These are phyloP conservation scores for Chymomyza costata DNA, from an alignment of 1,140 invertebrate species.

Conservation along the genomic window DNA sequence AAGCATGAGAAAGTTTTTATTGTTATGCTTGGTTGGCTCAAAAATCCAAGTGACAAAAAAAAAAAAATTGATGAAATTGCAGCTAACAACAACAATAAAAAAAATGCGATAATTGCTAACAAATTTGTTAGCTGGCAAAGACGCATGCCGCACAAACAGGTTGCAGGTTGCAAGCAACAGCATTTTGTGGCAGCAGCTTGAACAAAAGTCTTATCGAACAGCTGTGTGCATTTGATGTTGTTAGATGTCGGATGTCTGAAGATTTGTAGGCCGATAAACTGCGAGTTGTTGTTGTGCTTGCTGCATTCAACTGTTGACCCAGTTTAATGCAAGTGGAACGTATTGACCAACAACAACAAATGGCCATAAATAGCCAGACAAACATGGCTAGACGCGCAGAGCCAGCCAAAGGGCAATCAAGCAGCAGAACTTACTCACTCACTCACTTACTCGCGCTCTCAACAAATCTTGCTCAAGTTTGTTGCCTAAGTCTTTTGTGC, in stretches of 20 bases:
- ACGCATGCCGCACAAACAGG: conserved; percentile 32
- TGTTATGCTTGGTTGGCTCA: conserved; percentile 21
- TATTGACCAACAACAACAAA: conserved; percentile 44
- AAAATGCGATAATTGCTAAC: conserved; percentile 61
- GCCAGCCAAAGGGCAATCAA: conserved; percentile 1
- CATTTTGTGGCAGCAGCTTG: neutral
- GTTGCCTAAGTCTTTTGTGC: conserved; percentile 50
- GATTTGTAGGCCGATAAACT: conserved; percentile 20
- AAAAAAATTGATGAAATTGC: conserved; percentile 21
- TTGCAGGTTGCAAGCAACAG: conserved; percentile 26
- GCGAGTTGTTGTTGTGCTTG: conserved; percentile 3
- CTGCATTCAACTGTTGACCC: conserved; percentile 46
- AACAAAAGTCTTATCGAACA: conserved; percentile 11
- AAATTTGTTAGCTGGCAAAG: conserved; percentile 46
- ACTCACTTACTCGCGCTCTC: conserved; percentile 13
- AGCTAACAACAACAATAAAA: conserved; percentile 21
- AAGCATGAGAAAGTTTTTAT: conserved; percentile 65
- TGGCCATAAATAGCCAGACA: conserved; percentile 57
- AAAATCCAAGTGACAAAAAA: conserved; percentile 55
- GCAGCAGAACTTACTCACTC: conserved; percentile 29
- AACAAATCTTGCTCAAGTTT: conserved; percentile 28
- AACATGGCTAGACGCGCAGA: conserved; percentile 29
- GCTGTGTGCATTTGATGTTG: conserved; percentile 24
- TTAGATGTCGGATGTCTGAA: conserved; percentile 16
- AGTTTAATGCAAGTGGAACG: conserved; percentile 73